A percentile compares a stretch with the other conserved stretches of the same genome.
Evolutionary conservation across 1,140 invertebrate genomes (phyloP).

Genomic region (Tetraneura akinire): DNA sequence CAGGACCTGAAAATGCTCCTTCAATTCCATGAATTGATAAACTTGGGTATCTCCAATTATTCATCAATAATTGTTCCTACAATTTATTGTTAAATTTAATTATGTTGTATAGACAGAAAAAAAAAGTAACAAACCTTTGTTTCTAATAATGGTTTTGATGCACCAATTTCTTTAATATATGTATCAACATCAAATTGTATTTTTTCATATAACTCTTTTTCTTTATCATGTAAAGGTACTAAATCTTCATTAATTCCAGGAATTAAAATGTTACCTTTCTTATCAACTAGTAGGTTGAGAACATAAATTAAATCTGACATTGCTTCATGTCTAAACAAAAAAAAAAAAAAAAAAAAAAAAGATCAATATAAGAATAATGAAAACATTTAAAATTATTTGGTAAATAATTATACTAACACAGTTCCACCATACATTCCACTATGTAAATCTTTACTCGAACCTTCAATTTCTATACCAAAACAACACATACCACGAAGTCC

Average conservation of each 20-base stretch:
- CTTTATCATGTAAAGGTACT: conserved; percentile 71
- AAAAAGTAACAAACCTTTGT: conserved; percentile 59
- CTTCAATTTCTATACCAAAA: conserved; percentile 86
- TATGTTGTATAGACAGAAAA: conserved; percentile 17
- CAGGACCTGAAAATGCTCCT: conserved; percentile 89
- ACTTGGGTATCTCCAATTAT: conserved; percentile 87
- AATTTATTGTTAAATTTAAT: conserved; percentile 46
- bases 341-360: conserved; percentile 22
- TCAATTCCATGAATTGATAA: conserved; percentile 91
- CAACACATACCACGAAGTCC: conserved; percentile 92
- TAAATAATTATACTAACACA: conserved; percentile 65
- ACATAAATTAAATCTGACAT: conserved; percentile 87
- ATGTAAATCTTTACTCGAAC: conserved; percentile 90
- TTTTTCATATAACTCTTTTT: conserved; percentile 76
- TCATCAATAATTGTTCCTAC: conserved; percentile 75
- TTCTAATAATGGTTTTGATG: conserved; percentile 71
- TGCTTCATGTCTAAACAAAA: conserved; percentile 70
- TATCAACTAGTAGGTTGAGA: conserved; percentile 79
- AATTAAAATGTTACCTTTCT: conserved; percentile 80
- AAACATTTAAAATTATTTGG: neutral
- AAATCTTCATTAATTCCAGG: conserved; percentile 81
- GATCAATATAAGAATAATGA: too few species aligned
- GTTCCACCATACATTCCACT: conserved; percentile 93
- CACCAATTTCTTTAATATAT: conserved; percentile 75
- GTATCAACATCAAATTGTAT: conserved; percentile 90